Conservation (phyloP, 2,888 invertebrate species). For the Sminthurides aquaticus region DNA sequence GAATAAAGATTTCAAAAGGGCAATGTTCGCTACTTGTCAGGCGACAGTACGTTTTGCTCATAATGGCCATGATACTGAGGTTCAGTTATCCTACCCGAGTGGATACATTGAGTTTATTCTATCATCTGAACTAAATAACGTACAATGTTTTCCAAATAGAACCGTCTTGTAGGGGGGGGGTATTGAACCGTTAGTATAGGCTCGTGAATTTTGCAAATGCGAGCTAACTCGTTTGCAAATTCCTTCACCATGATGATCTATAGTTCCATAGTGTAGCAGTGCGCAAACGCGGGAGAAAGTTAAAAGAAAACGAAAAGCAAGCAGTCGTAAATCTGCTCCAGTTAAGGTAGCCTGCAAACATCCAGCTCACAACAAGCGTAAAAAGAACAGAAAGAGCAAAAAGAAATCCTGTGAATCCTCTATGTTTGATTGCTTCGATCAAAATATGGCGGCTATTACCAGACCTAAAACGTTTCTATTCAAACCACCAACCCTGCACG, state of each 20-base stretch:
- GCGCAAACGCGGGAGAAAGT: no score
- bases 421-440: background rate
- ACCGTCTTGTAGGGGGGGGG: no score
- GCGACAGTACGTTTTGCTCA: background rate
- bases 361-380: background rate
- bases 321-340: no score
- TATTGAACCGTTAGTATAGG: background rate
- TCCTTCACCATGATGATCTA: background rate
- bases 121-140: background rate
- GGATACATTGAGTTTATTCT: no score
- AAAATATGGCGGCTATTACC: background rate
- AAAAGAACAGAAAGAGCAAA: background rate
- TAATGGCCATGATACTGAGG: background rate
- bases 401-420: background rate
- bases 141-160: background rate
- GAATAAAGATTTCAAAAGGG: background rate
- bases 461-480: background rate
- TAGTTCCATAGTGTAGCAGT: background rate
- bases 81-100: no score
- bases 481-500: background rate
- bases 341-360: background rate
- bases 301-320: background rate
- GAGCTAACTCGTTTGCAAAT: background rate
- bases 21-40: background rate
- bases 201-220: background rate